Percentiles rank a stretch among this genome's conserved stretches.
Conservation (phyloP, 2,797 vertebrate species). For the Sylvilagus floridanus region DNA sequence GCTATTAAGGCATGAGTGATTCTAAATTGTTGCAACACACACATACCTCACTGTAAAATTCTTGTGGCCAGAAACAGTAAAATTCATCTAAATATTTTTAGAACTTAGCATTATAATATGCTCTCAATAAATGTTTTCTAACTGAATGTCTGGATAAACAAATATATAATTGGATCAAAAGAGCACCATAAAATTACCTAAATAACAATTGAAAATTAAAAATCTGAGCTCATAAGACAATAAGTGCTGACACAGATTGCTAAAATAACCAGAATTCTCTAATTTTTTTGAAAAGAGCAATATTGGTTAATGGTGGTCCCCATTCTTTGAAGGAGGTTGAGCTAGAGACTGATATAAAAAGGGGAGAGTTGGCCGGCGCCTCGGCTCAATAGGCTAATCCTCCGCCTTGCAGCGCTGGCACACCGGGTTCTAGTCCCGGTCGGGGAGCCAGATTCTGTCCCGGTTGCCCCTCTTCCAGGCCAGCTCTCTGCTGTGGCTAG, state of each 20-base stretch:
- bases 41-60: neutral
- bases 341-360: neutral
- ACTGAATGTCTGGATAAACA: neutral
- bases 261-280: slow-evolving; percentile 17
- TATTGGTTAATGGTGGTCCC: neutral
- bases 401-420: too few species aligned
- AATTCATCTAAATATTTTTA: slow-evolving; percentile 18
- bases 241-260: neutral
- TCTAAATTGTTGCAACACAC: neutral
- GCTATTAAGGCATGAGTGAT: neutral
- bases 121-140: slow-evolving; percentile 33
- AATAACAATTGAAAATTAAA: slow-evolving; percentile 27
- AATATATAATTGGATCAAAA: slow-evolving; percentile 69
- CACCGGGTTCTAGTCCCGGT: too few species aligned
- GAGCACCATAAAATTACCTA: neutral
- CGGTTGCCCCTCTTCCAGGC: too few species aligned
- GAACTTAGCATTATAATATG: neutral
- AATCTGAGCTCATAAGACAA: slow-evolving; percentile 6
- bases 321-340: neutral
- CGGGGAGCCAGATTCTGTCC: too few species aligned
- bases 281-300: slow-evolving; percentile 25
- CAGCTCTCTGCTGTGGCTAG: too few species aligned
- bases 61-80: neutral
- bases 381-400: too few species aligned
- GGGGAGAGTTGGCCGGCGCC: neutral